Percentiles rank a stretch among this genome's conserved stretches.
phyloP scores from a whole-genome alignment of 1,140 invertebrate species.

The Bombus turneri region DNA sequence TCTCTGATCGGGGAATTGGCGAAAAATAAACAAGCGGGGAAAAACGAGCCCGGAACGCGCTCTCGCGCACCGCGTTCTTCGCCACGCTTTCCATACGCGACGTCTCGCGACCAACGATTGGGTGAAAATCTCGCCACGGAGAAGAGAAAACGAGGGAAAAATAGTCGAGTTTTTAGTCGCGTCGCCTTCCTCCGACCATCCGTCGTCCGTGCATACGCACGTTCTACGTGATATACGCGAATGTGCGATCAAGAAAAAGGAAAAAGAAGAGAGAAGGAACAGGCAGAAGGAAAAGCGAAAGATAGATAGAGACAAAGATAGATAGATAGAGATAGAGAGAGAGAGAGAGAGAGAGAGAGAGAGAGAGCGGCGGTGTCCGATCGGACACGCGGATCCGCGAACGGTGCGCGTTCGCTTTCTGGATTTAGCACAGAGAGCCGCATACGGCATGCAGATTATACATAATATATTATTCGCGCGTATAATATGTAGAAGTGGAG shows the following conservation, averaged over 20 bases:
- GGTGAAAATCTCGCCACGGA: too few species aligned
- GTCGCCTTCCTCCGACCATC: too few species aligned
- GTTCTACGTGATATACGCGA: background rate
- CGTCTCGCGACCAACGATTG: background rate
- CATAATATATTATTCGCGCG: constrained; percentile 48
- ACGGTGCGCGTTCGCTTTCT: constrained; percentile 30
- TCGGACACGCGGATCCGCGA: background rate
- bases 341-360: background rate
- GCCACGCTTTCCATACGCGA: background rate
- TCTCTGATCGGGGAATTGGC: constrained; percentile 5
- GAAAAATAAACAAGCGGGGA: constrained; percentile 7
- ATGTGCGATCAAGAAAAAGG: background rate
- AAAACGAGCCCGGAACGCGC: background rate
- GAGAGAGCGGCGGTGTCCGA: background rate
- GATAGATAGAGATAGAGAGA: too few species aligned
- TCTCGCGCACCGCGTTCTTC: too few species aligned
- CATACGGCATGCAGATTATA: constrained; percentile 45
- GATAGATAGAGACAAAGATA: too few species aligned
- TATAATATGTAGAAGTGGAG: constrained; percentile 46
- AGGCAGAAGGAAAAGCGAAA: background rate
- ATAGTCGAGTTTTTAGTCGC: too few species aligned
- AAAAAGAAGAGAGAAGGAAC: background rate
- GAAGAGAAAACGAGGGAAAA: background rate
- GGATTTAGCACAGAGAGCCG: constrained; percentile 23
- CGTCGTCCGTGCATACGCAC: too few species aligned